Base-by-base conservation (phyloP, 2,888 invertebrate genomes). In the Sylvicola fuscatus region DNA sequence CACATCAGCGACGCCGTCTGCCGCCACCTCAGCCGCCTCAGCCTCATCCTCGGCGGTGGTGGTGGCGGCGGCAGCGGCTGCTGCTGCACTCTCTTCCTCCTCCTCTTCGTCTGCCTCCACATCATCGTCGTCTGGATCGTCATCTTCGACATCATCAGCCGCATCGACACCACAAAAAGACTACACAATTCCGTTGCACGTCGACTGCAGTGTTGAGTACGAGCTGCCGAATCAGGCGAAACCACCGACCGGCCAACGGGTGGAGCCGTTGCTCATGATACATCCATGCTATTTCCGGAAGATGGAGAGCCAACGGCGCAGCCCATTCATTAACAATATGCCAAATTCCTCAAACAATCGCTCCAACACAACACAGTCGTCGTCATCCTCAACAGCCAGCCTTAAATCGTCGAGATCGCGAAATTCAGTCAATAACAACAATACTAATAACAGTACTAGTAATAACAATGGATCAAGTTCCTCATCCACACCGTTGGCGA, bases 151-250 rank as follows among this genome's bases (percentile, higher is more conserved):
- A 8, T 21, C 21, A 52, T 37, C 44, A 39, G 61, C 59, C 52
- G 60, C 61, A 43, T 42, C 41, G 28, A 39, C 43, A 37, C 63
- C 66, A 49, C 69, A 70, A 57, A 82, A 81, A 65, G 82, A 84
- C 60, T 83, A 80, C 64, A 75, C 75, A 58, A 72, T 80, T 60
- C 83, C 83, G 51, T 66, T 84, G 56, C 82, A 83, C 65, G 84
- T 84, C 58, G 84, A 84, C 62, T 83, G 83, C 65, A 82, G 82
- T 65, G 83, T 84, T 50, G 84, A 84, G 63, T 84, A 84, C 68
- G 84, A 84, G 66, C 66, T 84, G 58, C 83, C 83, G 51, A 83
- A 82, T 59, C 79, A 81, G 63, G 81, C 82, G 47, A 82, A 82
- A 62, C 83, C 83, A 48, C 82, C 83, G 47, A 78, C 77, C 53